Percentiles rank a stretch among this genome's conserved stretches.
Conservation (phyloP, 2,888 invertebrate species). For the Acleris literana region DNA sequence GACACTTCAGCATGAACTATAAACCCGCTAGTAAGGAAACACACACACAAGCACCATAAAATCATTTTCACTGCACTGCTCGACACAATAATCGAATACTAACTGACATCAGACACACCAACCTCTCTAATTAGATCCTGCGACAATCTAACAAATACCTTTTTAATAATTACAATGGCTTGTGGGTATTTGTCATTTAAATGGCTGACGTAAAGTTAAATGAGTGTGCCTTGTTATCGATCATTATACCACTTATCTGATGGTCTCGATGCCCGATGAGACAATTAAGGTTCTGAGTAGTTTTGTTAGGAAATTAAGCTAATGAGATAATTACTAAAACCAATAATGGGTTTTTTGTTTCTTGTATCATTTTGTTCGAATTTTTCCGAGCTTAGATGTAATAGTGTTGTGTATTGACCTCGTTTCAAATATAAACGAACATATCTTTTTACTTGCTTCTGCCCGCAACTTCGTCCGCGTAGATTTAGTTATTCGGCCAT, state of each 20-base stretch:
- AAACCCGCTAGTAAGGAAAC: neutral
- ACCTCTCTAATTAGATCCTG: conserved; percentile 8
- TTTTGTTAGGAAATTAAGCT: neutral
- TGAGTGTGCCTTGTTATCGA: conserved; percentile 3
- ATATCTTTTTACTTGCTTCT: too few species aligned
- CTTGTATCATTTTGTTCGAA: neutral
- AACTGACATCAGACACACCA: conserved; percentile 11
- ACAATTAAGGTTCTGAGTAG: neutral
- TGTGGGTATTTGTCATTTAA: conserved; percentile 59
- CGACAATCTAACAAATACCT: conserved; percentile 45
- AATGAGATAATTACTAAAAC: neutral
- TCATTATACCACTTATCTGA: conserved; percentile 23
- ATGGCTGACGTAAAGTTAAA: conserved; percentile 45
- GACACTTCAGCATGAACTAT: conserved; percentile 2
- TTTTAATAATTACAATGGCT: conserved; percentile 54
- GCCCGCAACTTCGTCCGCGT: too few species aligned
- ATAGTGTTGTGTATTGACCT: too few species aligned
- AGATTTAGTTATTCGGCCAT: too few species aligned
- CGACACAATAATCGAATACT: conserved; percentile 4
- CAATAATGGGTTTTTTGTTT: neutral
- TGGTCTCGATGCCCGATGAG: neutral
- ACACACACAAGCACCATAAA: conserved; percentile 4
- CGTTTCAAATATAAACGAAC: too few species aligned
- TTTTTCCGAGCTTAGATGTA: neutral
- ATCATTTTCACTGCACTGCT: conserved; percentile 17